phyloP scores from a whole-genome alignment of 2,113 vertebrate species.

The Anser cygnoides region DNA sequence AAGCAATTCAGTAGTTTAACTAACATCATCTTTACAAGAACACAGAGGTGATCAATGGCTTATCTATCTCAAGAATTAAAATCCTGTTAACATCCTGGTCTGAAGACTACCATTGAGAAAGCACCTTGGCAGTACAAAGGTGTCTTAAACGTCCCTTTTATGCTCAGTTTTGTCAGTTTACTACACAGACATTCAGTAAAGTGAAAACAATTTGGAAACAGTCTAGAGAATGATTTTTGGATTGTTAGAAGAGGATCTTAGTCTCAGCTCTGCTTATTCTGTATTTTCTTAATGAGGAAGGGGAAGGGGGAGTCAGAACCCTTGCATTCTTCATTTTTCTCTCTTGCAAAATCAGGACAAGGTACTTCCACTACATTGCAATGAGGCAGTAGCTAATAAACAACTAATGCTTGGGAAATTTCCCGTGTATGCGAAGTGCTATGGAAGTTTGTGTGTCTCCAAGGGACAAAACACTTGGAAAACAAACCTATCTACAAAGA shows the following conservation, averaged over 20 bases:
- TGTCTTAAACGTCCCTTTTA: neutral
- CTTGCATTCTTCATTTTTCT: neutral
- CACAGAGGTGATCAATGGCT: neutral
- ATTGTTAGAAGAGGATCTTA: neutral
- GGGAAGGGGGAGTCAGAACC: neutral
- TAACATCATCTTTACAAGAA: neutral
- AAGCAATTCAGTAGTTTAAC: neutral
- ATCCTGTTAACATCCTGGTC: neutral
- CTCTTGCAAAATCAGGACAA: neutral
- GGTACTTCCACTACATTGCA: neutral
- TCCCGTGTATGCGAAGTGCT: neutral
- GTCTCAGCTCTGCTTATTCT: neutral
- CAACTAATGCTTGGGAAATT: neutral
- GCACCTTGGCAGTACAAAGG: neutral
- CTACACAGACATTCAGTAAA: neutral
- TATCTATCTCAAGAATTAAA: neutral
- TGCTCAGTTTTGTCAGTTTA: neutral
- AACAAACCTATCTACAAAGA: neutral
- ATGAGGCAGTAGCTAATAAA: neutral
- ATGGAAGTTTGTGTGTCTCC: neutral
- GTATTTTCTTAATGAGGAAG: neutral
- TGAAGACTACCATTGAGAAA: neutral
- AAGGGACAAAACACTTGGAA: neutral
- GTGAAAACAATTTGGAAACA: neutral
- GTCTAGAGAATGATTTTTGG: neutral